Evolutionary conservation across 2,797 vertebrate species (phyloP).

Genomic region (Alca torda): DNA sequence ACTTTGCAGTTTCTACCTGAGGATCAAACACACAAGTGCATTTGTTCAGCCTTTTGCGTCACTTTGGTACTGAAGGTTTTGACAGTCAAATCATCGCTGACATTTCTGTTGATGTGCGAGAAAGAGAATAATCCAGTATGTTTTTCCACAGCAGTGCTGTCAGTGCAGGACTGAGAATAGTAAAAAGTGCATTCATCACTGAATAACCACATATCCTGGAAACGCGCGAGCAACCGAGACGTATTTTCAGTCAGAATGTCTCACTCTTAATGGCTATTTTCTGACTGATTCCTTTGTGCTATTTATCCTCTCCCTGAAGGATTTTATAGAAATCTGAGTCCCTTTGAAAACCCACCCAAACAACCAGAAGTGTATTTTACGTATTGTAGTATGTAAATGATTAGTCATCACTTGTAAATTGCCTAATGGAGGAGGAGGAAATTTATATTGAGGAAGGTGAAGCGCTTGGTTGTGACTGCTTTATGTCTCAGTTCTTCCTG

Average conservation of each 20-base stretch:
- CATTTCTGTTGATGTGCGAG: conserved; percentile 23
- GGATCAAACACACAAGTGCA: neutral
- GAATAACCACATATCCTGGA: neutral
- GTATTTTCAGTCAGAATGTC: neutral
- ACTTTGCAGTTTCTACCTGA: neutral
- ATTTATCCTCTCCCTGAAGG: neutral
- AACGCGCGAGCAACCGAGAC: accelerated
- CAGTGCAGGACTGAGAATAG: neutral
- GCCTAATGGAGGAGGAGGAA: neutral
- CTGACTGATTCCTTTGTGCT: neutral
- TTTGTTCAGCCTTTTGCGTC: conserved; percentile 35
- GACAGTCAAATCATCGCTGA: conserved; percentile 28
- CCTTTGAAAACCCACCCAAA: conserved; percentile 14
- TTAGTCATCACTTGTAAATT: conserved; percentile 32
- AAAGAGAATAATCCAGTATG: conserved; percentile 6
- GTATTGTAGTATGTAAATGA: conserved; percentile 21
- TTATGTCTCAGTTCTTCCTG: neutral
- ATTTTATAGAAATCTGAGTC: conserved; percentile 8
- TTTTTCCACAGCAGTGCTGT: conserved; percentile 6
- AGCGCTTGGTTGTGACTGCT: neutral
- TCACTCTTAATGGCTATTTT: neutral
- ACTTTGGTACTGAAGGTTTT: neutral
- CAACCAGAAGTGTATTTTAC: conserved; percentile 17
- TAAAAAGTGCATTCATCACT: neutral
- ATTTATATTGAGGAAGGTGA: neutral